Evolutionary conservation across 2,797 vertebrate species (phyloP).

Genomic region (Choloepus didactylus): DNA sequence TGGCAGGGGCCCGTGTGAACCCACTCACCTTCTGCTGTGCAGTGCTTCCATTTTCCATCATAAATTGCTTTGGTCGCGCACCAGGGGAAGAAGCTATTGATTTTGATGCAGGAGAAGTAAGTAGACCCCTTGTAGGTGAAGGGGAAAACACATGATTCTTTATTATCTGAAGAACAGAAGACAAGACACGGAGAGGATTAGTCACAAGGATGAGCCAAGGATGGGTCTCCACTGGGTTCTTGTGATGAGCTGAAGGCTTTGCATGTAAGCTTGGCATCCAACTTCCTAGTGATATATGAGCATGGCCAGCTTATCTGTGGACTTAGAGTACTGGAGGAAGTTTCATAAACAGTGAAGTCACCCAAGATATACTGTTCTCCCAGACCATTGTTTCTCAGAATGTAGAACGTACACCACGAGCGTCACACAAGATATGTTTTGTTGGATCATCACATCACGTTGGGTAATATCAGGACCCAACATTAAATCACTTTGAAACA

Average conservation of each 20-base stretch:
- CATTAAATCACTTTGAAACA: neutral
- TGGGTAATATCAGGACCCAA: neutral
- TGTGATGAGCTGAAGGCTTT: neutral
- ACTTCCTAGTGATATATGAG: neutral
- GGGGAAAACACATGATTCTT: constrained; percentile 29
- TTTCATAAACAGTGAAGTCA: neutral
- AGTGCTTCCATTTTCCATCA: neutral
- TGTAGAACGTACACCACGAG: neutral
- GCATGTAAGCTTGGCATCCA: neutral
- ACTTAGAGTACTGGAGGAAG: neutral
- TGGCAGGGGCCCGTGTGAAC: rapidly evolving
- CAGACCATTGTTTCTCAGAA: neutral
- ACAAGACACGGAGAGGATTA: neutral
- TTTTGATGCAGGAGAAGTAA: constrained; percentile 52
- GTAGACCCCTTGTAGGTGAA: constrained; percentile 41
- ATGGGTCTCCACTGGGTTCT: neutral
- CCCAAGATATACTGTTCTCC: rapidly evolving
- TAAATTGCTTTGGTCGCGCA: neutral
- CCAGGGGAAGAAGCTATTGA: neutral
- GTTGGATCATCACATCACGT: neutral
- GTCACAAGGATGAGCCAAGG: neutral
- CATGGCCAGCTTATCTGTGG: neutral
- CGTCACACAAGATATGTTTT: neutral
- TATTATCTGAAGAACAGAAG: constrained; percentile 20
- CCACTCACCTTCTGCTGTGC: neutral